These are phyloP conservation scores for Microplitis mediator DNA, from an alignment of 1,140 invertebrate species.

Conservation along the genomic window DNA sequence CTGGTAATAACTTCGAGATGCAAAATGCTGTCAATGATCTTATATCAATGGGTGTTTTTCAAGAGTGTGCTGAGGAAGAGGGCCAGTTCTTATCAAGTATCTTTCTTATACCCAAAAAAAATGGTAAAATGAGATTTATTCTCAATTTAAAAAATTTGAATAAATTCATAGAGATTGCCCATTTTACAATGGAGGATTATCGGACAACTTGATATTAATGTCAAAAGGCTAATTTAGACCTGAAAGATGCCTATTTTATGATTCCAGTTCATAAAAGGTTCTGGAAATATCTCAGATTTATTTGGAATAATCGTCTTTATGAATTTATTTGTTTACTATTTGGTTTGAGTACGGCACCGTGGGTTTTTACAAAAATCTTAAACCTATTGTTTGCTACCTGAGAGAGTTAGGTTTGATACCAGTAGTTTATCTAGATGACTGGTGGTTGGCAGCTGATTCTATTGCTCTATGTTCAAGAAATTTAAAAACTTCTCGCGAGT, in stretches of 20 bases:
- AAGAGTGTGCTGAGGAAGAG: background rate
- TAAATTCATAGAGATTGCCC: slow-evolving; percentile 32
- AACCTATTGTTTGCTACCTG: slow-evolving; percentile 32
- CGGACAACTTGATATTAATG: slow-evolving; percentile 35
- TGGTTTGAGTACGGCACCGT: slow-evolving; percentile 29
- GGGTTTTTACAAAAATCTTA: slow-evolving; percentile 36
- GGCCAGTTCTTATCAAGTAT: slow-evolving; percentile 34
- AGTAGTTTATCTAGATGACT: slow-evolving; percentile 33
- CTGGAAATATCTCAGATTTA: slow-evolving; percentile 36
- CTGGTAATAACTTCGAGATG: background rate
- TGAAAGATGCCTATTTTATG: slow-evolving; percentile 42
- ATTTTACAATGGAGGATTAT: slow-evolving; percentile 40
- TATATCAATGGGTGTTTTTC: slow-evolving; percentile 1
- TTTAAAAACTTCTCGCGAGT: slow-evolving; percentile 6
- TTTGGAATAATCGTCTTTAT: slow-evolving; percentile 19
- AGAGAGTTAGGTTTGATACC: slow-evolving; percentile 22
- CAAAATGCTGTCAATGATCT: slow-evolving; percentile 11
- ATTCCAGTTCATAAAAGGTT: slow-evolving; percentile 24
- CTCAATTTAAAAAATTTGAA: slow-evolving; percentile 39
- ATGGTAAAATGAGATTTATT: slow-evolving; percentile 38
- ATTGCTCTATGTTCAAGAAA: slow-evolving; percentile 17
- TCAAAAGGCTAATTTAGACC: slow-evolving; percentile 33
- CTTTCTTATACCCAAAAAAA: slow-evolving; percentile 37
- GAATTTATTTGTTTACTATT: slow-evolving; percentile 34
- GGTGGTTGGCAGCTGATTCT: slow-evolving; percentile 17